Conservation (phyloP, 2,888 invertebrate species). For the Cheilosia scutellata region DNA sequence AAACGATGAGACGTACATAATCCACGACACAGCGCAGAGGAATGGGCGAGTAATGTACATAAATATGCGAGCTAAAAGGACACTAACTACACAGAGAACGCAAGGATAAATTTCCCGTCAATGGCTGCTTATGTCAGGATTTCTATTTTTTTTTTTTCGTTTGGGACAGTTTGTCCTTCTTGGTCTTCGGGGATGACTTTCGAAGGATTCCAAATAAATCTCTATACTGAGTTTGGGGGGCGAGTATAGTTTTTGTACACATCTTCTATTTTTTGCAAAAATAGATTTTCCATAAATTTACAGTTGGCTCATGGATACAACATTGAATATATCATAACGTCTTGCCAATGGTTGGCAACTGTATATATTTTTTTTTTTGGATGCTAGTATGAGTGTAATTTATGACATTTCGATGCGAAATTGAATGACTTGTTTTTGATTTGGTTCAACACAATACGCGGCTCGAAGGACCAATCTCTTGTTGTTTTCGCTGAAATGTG, state of each 20-base stretch:
- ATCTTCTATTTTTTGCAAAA: constrained; percentile 16
- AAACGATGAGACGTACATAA: constrained; percentile 58
- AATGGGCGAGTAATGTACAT: constrained; percentile 56
- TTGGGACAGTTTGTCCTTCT: not conserved
- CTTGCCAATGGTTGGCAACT: constrained; percentile 54
- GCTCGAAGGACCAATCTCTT: constrained; percentile 34
- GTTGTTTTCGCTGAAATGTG: too few species aligned
- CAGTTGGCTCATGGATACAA: constrained; percentile 61
- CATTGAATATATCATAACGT: constrained; percentile 69
- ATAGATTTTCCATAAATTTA: constrained; percentile 72
- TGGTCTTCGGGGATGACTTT: constrained; percentile 37
- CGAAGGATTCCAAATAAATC: constrained; percentile 67
- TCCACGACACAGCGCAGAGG: constrained; percentile 24
- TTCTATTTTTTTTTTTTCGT: constrained; percentile 15
- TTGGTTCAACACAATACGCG: constrained; percentile 33
- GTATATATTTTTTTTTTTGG: constrained; percentile 16
- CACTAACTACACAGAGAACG: constrained; percentile 59
- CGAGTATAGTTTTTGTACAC: not conserved
- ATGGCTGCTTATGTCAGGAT: constrained; percentile 71
- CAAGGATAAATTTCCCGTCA: constrained; percentile 66
- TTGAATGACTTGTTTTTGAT: constrained; percentile 71
- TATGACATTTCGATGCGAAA: constrained; percentile 64
- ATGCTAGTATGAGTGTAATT: constrained; percentile 45
- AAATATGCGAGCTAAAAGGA: constrained; percentile 61
- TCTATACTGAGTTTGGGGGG: constrained; percentile 41